Percentiles rank a stretch among this genome's conserved stretches.
phyloP scores from a whole-genome alignment of 1,140 invertebrate species.

The Zeugodacus cucurbitae region DNA sequence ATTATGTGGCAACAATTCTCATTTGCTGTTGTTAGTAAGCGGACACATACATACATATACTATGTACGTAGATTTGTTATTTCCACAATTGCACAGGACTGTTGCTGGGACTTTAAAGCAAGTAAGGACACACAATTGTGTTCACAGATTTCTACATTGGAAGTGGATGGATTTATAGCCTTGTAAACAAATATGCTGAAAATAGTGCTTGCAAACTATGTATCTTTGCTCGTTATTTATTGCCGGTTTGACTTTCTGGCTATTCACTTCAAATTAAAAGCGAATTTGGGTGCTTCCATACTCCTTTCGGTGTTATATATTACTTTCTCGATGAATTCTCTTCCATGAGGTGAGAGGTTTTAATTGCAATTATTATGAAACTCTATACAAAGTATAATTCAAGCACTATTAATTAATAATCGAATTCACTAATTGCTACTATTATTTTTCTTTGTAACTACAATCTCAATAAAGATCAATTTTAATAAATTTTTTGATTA shows the following conservation, averaged over 20 bases:
- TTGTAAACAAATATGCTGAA: background rate
- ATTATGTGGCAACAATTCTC: background rate
- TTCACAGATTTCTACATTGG: background rate
- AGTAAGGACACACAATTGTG: background rate
- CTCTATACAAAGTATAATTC: no score
- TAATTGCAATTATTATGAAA: no score
- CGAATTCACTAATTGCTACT: no score
- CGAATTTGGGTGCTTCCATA: background rate
- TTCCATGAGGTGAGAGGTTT: no score
- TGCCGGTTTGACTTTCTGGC: background rate
- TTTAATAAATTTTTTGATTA: no score
- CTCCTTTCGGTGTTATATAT: background rate
- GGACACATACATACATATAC: no score
- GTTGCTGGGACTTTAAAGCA: background rate
- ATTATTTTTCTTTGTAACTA: no score
- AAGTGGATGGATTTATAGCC: background rate
- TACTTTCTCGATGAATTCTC: background rate
- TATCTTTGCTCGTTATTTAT: background rate
- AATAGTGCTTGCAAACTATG: background rate
- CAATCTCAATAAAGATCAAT: no score
- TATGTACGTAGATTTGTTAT: no score
- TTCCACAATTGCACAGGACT: background rate
- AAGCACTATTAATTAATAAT: no score
- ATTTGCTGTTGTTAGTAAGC: background rate
- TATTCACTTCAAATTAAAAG: background rate